Evolutionary conservation across 2,113 vertebrate genomes (phyloP).

Genomic region (Lates calcarifer): DNA sequence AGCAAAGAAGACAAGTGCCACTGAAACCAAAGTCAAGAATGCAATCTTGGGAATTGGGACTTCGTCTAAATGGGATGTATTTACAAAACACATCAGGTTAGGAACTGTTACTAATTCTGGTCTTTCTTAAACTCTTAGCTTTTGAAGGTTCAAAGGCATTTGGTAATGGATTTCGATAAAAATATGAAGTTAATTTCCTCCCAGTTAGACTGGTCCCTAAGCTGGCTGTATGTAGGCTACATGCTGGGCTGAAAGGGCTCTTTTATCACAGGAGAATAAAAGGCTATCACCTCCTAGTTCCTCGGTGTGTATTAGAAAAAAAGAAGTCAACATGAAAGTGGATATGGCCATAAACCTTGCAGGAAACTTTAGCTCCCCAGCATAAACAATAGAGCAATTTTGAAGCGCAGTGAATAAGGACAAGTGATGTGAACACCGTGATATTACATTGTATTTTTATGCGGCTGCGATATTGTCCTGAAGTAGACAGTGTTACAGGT

Average conservation of each 20-base stretch:
- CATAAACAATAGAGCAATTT: conserved; percentile 69
- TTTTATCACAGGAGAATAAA: conserved; percentile 74
- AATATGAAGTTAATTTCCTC: conserved; percentile 11
- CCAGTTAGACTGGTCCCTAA: conserved; percentile 19
- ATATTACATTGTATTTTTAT: conserved; percentile 64
- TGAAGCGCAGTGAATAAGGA: conserved; percentile 51
- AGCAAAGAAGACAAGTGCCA: conserved; percentile 50
- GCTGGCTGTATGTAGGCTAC: conserved; percentile 53
- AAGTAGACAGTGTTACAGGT: conserved; percentile 62
- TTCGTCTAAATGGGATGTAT: conserved; percentile 35
- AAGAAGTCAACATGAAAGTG: conserved; percentile 77
- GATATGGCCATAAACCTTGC: conserved; percentile 65
- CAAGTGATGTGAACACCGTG: conserved; percentile 67
- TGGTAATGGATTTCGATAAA: not conserved
- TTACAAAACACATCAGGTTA: conserved; percentile 13
- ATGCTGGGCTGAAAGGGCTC: conserved; percentile 58
- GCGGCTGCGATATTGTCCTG: conserved; percentile 40
- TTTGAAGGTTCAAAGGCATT: conserved; percentile 2
- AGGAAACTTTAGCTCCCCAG: conserved; percentile 67
- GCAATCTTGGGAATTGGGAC: conserved; percentile 62
- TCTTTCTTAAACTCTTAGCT: conserved; percentile 1
- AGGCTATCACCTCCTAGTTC: conserved; percentile 46
- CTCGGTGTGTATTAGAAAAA: conserved; percentile 53
- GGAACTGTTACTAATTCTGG: not conserved
- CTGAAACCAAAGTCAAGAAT: conserved; percentile 69